Evolutionary conservation across 2,888 invertebrate genomes (phyloP), one percentile per base, ranked within the genome.

Genomic region (Rhingia campestris): DNA sequence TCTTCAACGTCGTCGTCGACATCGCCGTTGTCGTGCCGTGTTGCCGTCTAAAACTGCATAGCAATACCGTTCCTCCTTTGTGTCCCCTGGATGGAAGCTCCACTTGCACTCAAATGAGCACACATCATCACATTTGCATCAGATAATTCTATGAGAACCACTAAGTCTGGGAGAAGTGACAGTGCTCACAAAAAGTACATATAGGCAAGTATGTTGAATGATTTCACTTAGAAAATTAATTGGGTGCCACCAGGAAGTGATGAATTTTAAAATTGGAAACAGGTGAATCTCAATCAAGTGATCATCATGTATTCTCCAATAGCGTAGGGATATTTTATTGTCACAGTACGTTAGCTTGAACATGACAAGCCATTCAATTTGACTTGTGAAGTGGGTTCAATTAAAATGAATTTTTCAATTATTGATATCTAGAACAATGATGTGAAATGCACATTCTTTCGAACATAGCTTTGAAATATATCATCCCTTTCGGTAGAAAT

Each of bases 121-220:
- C 73, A 79, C 79, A 82, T 82, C 82, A 79, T 82, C 82, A 82
- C 67, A 82, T 82, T 82, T 82, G 79, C 82, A 82, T 82, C 82
- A 69, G 82, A 82, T 79, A 79, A 82, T 69, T 59, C 77, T 58
- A 73, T 22, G 39, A 82, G 67, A 77, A 82, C 79, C 73, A 82
- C 73, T 69, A 73, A 67, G 79, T 63, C 79, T 82, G 49, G 47
- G 12, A 73, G n/a, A 63, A 73, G 67, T 82, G 73, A 72, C 72
- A 67, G 58, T 41, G 33, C 53, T 53, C 64, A 77, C n/a, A 66
- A 72, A 72, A 61, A 61, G 53, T 61, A 72, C 37, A 51, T 45
- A 2, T 22, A 64, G 51, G 53, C 51, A 56, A 45, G 73, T 61
- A 53, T 67, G 64, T 67, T 82, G 61, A 79, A 73, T 79, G 79